Conservation (phyloP, 2,888 invertebrate genomes). For the Ommatoiulus sabulosus region DNA sequence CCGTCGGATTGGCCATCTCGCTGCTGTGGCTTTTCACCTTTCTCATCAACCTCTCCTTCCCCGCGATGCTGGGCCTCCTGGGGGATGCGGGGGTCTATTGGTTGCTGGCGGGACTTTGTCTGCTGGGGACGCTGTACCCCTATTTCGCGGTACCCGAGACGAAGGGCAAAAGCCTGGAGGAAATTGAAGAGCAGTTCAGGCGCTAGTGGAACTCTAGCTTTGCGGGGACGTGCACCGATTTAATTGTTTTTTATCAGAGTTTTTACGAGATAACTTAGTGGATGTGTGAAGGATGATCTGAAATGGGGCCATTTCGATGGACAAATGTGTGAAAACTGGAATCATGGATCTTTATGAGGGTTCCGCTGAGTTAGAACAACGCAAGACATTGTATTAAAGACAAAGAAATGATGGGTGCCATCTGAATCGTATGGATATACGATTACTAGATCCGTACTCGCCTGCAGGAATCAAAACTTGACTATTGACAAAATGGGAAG, state of each 20-base stretch:
- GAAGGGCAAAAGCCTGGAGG: slow-evolving; percentile 50
- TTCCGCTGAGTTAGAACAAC: too few relatives aligned
- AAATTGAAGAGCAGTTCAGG: not conserved
- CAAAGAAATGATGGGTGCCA: too few relatives aligned
- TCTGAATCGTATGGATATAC: too few relatives aligned
- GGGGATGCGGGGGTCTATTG: slow-evolving; percentile 50
- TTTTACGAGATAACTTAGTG: not conserved
- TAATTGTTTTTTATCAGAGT: not conserved
- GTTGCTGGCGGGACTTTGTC: not conserved
- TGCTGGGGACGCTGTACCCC: slow-evolving; percentile 17
- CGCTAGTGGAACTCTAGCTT: not conserved
- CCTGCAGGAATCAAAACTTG: too few relatives aligned
- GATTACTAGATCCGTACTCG: too few relatives aligned
- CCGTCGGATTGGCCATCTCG: slow-evolving; percentile 45
- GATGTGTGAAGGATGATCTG: not conserved
- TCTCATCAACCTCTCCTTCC: not conserved
- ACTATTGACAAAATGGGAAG: too few relatives aligned
- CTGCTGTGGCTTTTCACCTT: slow-evolving; percentile 27
- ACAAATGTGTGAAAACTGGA: too few relatives aligned
- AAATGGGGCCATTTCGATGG: not conserved
- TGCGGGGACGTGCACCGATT: too few relatives aligned
- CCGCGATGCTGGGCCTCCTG: not conserved
- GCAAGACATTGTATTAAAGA: too few relatives aligned
- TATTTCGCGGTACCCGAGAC: slow-evolving; percentile 56
- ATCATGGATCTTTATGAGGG: too few relatives aligned